These are phyloP conservation scores for Piscicola geometra DNA, from an alignment of 2,888 invertebrate species.

Conservation along the genomic window DNA sequence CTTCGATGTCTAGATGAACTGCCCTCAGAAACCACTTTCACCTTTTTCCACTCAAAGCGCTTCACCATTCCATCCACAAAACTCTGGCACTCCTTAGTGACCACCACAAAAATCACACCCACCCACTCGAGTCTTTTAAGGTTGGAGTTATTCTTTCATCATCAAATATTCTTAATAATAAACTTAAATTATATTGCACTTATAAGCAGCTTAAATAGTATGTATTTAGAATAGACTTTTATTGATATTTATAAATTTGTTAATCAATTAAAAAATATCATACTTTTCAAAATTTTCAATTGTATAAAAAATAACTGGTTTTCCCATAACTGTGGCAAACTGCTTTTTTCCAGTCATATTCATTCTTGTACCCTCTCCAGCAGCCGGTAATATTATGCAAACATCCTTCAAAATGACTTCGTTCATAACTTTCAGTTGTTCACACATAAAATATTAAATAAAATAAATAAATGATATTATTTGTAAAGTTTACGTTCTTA, in stretches of 20 bases:
- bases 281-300: slow-evolving; percentile 2
- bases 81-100: not conserved
- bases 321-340: not conserved
- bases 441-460: no score
- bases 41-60: not conserved
- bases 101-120: not conserved
- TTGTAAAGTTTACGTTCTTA: no score
- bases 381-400: not conserved
- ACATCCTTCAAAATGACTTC: not conserved
- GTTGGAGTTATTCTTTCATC: not conserved
- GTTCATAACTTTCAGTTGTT: no score
- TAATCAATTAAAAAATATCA: not conserved
- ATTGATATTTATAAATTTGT: no score
- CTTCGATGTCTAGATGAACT: not conserved
- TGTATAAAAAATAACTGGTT: not conserved
- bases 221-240: no score
- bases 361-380: not conserved
- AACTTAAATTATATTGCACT: not conserved
- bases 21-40: not conserved
- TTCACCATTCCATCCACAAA: slow-evolving; percentile 1
- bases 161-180: not conserved
- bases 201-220: not conserved
- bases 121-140: not conserved
- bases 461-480: no score
- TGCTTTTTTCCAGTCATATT: not conserved